These are phyloP conservation scores for Chelon auratus DNA, from an alignment of 2,797 vertebrate genomes.

Conservation along the genomic window DNA sequence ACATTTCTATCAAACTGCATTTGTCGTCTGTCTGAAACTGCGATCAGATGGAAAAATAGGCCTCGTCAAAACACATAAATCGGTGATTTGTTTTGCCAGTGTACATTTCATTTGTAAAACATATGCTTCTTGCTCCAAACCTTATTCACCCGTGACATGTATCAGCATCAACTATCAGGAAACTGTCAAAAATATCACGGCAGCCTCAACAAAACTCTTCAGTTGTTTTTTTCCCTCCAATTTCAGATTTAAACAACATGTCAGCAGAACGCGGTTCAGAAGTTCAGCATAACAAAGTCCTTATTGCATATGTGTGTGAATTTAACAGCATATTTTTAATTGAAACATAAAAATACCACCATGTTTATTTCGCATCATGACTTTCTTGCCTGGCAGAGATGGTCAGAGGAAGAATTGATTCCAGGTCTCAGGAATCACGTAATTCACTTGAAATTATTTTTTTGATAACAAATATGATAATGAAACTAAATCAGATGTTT, in stretches of 20 bases:
- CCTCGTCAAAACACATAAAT: conserved; percentile 69
- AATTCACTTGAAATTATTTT: conserved; percentile 11
- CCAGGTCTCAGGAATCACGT: conserved; percentile 16
- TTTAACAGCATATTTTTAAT: conserved; percentile 8
- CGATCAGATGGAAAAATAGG: conserved; percentile 63
- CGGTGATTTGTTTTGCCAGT: conserved; percentile 54
- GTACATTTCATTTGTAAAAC: conserved; percentile 35
- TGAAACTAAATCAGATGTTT: conserved; percentile 27
- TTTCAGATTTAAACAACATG: conserved; percentile 20
- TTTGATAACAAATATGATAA: conserved; percentile 13
- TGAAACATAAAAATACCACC: conserved; percentile 18
- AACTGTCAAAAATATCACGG: conserved; percentile 22
- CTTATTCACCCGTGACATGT: conserved; percentile 29
- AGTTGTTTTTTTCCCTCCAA: conserved; percentile 10
- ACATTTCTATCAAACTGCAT: conserved; percentile 50
- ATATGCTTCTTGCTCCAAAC: conserved; percentile 37
- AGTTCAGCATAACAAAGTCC: background rate
- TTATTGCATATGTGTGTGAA: conserved; percentile 9
- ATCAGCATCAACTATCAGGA: conserved; percentile 29
- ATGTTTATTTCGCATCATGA: conserved; percentile 4
- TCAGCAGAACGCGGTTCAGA: background rate
- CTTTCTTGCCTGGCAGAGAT: conserved; percentile 7
- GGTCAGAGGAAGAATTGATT: conserved; percentile 12
- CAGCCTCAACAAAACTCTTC: background rate
- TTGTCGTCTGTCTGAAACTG: conserved; percentile 46